A percentile compares a stretch with the other conserved stretches of the same genome.
Evolutionary conservation across 2,113 vertebrate genomes (phyloP).

Genomic region (Natator depressus): DNA sequence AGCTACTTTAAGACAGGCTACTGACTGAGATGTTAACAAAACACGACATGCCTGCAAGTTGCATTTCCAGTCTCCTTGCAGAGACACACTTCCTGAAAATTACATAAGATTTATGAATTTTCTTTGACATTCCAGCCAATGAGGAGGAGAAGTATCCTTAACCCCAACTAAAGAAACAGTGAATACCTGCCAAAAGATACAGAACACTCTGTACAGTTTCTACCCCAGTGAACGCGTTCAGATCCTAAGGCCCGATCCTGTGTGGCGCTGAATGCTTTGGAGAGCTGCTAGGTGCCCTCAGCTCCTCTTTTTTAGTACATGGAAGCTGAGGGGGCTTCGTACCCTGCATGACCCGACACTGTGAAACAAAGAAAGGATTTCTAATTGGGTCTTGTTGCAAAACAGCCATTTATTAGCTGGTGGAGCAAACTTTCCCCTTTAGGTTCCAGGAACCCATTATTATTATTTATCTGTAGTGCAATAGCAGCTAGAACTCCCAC

Average conservation of each 20-base stretch:
- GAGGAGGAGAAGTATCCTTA: background rate
- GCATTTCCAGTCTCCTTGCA: conserved; percentile 23
- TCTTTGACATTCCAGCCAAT: background rate
- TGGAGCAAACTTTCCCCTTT: background rate
- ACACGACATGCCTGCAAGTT: conserved; percentile 38
- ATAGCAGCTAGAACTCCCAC: background rate
- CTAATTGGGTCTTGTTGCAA: background rate
- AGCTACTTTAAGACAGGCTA: conserved; percentile 1
- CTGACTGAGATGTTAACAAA: conserved; percentile 36
- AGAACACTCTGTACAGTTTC: background rate
- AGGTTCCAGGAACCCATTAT: background rate
- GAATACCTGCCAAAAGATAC: background rate
- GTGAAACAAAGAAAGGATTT: background rate
- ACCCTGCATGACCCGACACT: background rate
- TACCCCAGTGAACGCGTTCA: background rate
- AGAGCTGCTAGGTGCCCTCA: background rate
- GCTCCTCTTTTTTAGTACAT: background rate
- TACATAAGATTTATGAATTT: conserved; percentile 26
- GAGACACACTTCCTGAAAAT: conserved; percentile 46
- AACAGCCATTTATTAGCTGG: background rate
- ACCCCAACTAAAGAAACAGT: background rate
- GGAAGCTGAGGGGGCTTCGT: background rate
- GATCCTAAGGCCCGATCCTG: background rate
- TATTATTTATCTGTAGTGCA: background rate
- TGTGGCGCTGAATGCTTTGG: background rate